phyloP scores from a whole-genome alignment of 2,113 vertebrate species.

The Neotragus moschatus region DNA sequence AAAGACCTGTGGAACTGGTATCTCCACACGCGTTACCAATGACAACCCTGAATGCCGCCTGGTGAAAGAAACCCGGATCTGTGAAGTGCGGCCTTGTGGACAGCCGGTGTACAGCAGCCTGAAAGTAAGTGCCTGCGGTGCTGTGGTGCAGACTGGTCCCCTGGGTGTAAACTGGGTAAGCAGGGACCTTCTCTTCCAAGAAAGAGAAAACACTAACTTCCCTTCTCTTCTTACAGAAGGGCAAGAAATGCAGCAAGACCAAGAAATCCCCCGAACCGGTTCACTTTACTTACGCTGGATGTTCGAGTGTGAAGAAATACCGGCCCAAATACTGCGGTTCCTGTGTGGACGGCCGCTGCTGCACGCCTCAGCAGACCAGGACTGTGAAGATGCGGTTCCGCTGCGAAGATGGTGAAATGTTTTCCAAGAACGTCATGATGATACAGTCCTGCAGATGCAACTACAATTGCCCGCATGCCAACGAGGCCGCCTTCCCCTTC shows the following conservation, averaged over 20 bases:
- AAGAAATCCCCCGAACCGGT: constrained; percentile 88
- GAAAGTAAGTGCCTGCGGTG: constrained; percentile 86
- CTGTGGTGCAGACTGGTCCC: neutral
- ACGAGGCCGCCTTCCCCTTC: constrained; percentile 91
- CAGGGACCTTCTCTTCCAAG: neutral
- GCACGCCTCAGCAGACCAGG: constrained; percentile 92
- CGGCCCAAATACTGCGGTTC: constrained; percentile 95
- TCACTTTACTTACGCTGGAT: constrained; percentile 92
- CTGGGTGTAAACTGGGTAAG: neutral
- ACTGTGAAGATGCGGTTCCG: constrained; percentile 95
- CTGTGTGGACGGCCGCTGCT: constrained; percentile 95
- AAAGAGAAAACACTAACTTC: neutral
- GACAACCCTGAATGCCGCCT: constrained; percentile 94
- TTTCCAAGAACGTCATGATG: constrained; percentile 98
- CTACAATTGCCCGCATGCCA: constrained; percentile 92
- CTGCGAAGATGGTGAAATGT: constrained; percentile 95
- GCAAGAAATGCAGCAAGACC: constrained; percentile 96
- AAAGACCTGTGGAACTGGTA: constrained; percentile 95
- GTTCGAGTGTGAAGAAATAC: constrained; percentile 95
- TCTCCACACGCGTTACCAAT: constrained; percentile 97
- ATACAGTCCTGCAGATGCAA: constrained; percentile 98
- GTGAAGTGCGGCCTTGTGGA: constrained; percentile 95
- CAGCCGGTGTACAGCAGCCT: constrained; percentile 88
- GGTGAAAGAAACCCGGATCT: constrained; percentile 94
- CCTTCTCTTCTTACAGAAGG: constrained; percentile 85